A percentile compares a stretch with the other conserved stretches of the same genome.
These are phyloP conservation scores for Sakesphorus luctuosus DNA, from an alignment of 2,113 vertebrate genomes.

Conservation along the genomic window DNA sequence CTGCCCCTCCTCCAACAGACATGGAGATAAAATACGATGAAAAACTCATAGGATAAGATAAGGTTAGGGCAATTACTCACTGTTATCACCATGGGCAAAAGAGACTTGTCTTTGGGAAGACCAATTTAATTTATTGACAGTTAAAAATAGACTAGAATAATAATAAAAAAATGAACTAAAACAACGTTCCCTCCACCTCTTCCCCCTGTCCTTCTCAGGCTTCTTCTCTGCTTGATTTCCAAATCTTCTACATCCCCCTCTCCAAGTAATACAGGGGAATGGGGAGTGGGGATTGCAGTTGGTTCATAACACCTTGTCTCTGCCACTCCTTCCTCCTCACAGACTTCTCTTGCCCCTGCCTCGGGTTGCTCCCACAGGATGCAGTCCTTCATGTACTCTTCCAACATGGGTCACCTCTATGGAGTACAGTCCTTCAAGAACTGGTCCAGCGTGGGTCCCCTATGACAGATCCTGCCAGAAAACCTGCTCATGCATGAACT, in stretches of 20 bases:
- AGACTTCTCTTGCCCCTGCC: neutral
- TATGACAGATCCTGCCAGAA: neutral
- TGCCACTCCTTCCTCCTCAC: neutral
- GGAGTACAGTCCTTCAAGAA: neutral
- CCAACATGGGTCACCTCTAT: neutral
- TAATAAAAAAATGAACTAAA: neutral
- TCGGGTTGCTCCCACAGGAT: neutral
- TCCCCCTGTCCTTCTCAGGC: neutral
- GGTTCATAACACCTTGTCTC: neutral
- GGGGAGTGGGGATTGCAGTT: neutral
- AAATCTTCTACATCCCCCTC: neutral
- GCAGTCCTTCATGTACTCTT: neutral
- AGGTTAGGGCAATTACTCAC: neutral
- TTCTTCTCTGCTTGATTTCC: neutral
- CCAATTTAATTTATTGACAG: neutral
- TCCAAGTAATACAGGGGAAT: accelerated
- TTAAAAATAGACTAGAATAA: neutral
- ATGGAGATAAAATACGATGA: neutral
- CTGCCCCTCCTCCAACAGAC: neutral
- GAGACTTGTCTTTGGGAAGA: neutral
- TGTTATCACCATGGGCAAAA: neutral
- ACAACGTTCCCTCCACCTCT: neutral
- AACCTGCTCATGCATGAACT: neutral
- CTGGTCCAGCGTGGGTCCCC: neutral
- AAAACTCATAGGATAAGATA: neutral